Evolutionary conservation across 23 tunicate species (phyloP).

Genomic region (Corella eumyota): DNA sequence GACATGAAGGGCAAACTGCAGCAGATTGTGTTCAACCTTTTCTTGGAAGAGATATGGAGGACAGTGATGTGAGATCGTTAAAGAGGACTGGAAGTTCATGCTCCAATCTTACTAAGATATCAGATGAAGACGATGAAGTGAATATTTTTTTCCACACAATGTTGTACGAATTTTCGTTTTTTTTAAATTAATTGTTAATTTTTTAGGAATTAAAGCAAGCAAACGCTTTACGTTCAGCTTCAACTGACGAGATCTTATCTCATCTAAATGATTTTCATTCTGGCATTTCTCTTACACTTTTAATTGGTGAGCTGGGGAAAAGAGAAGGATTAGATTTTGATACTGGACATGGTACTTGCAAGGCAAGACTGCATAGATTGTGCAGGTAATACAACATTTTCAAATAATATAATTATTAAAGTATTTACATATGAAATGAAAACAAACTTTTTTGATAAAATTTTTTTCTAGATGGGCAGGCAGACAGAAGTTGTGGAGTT

Average conservation of each 20-base stretch:
- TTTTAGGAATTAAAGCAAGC: constrained; percentile 21
- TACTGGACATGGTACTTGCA: constrained; percentile 48
- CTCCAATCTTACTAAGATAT: constrained; percentile 20
- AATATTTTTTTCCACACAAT: background rate
- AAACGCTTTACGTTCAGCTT: constrained; percentile 1
- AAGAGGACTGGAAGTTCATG: constrained; percentile 32
- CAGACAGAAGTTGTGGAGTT: constrained; percentile 63
- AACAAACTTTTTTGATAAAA: background rate
- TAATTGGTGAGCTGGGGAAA: constrained; percentile 41
- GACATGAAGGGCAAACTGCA: constrained; percentile 34
- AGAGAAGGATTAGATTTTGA: constrained; percentile 55
- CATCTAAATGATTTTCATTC: constrained; percentile 19
- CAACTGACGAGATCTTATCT: constrained; percentile 23
- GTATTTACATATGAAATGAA: background rate
- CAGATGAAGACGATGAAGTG: constrained; percentile 28
- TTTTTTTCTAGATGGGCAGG: constrained; percentile 40
- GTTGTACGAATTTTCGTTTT: too few species aligned
- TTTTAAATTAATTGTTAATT: background rate
- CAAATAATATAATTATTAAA: background rate
- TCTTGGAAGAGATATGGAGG: constrained; percentile 23
- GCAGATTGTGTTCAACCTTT: constrained; percentile 24
- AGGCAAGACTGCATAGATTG: constrained; percentile 27
- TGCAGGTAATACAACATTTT: constrained; percentile 31
- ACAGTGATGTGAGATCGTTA: constrained; percentile 10
- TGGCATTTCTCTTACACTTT: constrained; percentile 34